Base-by-base conservation (phyloP, 2,888 invertebrate genomes). In the Cheilosia impressa region DNA sequence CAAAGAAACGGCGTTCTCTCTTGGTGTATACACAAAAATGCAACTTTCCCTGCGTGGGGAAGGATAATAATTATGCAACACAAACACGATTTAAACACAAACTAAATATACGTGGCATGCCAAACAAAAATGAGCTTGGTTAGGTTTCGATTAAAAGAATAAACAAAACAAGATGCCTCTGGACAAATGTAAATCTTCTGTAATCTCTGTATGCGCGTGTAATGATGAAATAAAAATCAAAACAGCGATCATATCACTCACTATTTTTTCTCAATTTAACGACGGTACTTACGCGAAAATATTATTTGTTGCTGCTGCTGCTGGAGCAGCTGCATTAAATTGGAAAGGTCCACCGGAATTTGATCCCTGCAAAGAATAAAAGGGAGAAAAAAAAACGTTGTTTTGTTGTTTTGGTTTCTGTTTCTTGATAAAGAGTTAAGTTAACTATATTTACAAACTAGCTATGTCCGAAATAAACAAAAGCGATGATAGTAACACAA, bases 241-340 rank as follows among this genome's bases (percentile, higher is more conserved):
- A 81, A 69, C 68, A 58, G 38, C 38, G 38, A 15, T 41, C 22
- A 19, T 62, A 13, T 45, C 45, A 55, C 53, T 19, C 45, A 43
- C 38, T 58, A 63, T 24, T 10, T 53, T 6, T 63, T 41, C 34
- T 73, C n/a, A 65, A 62, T 63, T 68, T 72, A 68, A 71, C 69
- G 65, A 69, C 79, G 53, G 82, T 92, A 92, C 92, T 92, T 92
- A 92, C 92, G 92, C 92, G 88, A 92, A 92, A 88, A 91, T 91
- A 90, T 92, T 92, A 89, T 89, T 90, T 87, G 89, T 85, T 71
- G 91, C 88, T 87, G 91, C 89, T 87, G 91, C 88, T 87, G 91
- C 88, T 41, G 90, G 87, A 75, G 90, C 88, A 87, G 90, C 90
- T 88, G 91, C 91, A 88, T 89, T 91, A 90, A 92, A 92, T 91